Evolutionary conservation across 2,888 invertebrate species (phyloP), one percentile per base, ranked within the genome.

Genomic region (Seira ritae): DNA sequence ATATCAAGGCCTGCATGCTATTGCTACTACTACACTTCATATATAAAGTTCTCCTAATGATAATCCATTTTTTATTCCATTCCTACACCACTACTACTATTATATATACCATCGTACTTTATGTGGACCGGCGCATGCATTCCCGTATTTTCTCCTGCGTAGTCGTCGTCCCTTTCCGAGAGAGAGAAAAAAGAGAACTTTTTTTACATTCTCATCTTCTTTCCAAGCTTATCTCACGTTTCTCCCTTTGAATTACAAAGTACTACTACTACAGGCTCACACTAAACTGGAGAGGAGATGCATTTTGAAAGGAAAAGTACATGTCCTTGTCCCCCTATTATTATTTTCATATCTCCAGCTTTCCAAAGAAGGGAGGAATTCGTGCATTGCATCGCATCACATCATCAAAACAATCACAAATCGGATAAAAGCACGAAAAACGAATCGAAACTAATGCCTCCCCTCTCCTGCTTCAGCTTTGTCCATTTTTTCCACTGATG

Each of bases 151-250:
- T 80, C 66, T 62, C 62, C 62, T 50, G 62, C 72, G 31, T 31
- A 31, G 31, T 73, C 74, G 46, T 71, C 83, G 83, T 78, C 73
- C 83, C 70, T 77, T 69, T 50, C 78, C 83, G 83, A 83, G 37
- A 42, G 67, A n/a, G 12, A 55, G 55, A 76, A 55, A 76, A 76
- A 76, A 55, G 69, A 74, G 42, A 72, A 74, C 65, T 60, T 69
- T 76, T 62, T 20, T 20, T 20, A 19, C 62, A 62, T 68, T 76
- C 77, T 72, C 76, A 71, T 71, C 50, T 71, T 67, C 24, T 37
- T 75, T 75, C 70, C 68, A 60, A 73, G 83, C 83, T 83, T 83
- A 83, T 83, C 83, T 83, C 78, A 83, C 83, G 83, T 83, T 75
- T 72, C 60, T 71, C 76, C 31, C 60, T 31, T n/a, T 19, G 62